Base-by-base conservation (phyloP, 2,797 vertebrate species). In the Smutsia temminckii region DNA sequence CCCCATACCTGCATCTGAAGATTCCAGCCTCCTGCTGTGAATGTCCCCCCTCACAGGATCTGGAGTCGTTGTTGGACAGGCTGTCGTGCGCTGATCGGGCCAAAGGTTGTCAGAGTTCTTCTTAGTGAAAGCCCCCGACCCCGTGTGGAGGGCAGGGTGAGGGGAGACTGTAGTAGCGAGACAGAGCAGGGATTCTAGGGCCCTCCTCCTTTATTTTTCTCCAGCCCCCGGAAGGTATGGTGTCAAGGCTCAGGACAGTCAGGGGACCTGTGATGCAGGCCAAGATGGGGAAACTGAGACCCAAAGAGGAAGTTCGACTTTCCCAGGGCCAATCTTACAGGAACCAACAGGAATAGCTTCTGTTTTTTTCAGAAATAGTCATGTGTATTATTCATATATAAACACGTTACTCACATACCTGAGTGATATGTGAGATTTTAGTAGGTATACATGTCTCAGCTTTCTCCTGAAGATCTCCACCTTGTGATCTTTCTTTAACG, bases 51-150 rank as follows among this genome's bases (percentile, higher is more conserved):
- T 32, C 6, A 2, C 6, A 3, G 59, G 8, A 2, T 32, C 21
- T 2, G 6, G 0, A 0, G 4, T 25, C 0, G 21, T 7, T 21
- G 9, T 29, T 29, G 32, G 37, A 29, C 53, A 40, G 32, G 14
- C 1, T 34, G 61, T 34, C 0, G 5, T 5, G 4, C 1, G 0
- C 18, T 13, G 3, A 66, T 5, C 13, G 20, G 4, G 1, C 49
- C 25, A 3, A 3, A 59, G 23, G n/a, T 12, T 57, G 42, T 16
- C 59, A 20, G 3, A 5, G 63, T 37, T 23, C 27, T 64, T 84
- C 46, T 32, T 29, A 20, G 57, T 25, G n/a, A 37, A 34, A 32
- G 59, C 29, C 49, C 18, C 5, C 57, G 2, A 18, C 18, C 1
- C 49, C 2, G 3, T 2, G 2, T 25, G 21, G 42, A 75, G 51